Evolutionary conservation across 1,140 invertebrate species (phyloP).

Genomic region (Caenorhabditis inopinata): DNA sequence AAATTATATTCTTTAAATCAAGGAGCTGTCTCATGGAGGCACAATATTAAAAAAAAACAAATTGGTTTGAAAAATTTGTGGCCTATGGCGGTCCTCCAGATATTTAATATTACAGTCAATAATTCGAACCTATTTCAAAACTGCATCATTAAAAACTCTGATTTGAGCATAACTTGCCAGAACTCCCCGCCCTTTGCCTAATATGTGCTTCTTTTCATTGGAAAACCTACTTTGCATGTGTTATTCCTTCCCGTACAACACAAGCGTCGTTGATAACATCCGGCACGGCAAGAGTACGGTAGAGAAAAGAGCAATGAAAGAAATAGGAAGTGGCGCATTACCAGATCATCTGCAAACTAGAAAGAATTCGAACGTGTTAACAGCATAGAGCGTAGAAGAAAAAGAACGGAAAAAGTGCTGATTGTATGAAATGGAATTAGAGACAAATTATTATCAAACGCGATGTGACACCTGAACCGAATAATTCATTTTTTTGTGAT

Average conservation of each 20-base stretch:
- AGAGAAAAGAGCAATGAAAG: conserved; percentile 26
- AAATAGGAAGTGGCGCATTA: conserved; percentile 22
- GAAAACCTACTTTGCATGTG: conserved; percentile 38
- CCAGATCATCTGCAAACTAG: conserved; percentile 37
- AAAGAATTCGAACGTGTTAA: not conserved
- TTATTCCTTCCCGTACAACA: conserved; percentile 48
- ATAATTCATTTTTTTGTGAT: not conserved
- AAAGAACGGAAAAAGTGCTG: not conserved
- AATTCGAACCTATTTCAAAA: too few relatives aligned
- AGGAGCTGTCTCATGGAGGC: too few relatives aligned
- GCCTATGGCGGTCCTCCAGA: too few relatives aligned
- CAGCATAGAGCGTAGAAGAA: not conserved
- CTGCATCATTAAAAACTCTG: too few relatives aligned
- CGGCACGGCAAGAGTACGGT: conserved; percentile 38
- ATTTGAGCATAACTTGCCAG: too few relatives aligned
- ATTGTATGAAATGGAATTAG: not conserved
- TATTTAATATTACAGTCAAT: too few relatives aligned
- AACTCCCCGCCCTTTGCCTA: too few relatives aligned
- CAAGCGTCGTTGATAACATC: conserved; percentile 44
- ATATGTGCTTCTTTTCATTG: too few relatives aligned
- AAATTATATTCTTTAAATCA: too few relatives aligned
- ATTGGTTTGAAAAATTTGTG: too few relatives aligned
- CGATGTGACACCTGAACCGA: conserved; percentile 21
- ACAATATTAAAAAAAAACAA: too few relatives aligned
- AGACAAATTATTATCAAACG: not conserved